Evolutionary conservation across 2,888 invertebrate species (phyloP), one percentile per base, ranked within the genome.

Genomic region (Ypsolopha sequella): DNA sequence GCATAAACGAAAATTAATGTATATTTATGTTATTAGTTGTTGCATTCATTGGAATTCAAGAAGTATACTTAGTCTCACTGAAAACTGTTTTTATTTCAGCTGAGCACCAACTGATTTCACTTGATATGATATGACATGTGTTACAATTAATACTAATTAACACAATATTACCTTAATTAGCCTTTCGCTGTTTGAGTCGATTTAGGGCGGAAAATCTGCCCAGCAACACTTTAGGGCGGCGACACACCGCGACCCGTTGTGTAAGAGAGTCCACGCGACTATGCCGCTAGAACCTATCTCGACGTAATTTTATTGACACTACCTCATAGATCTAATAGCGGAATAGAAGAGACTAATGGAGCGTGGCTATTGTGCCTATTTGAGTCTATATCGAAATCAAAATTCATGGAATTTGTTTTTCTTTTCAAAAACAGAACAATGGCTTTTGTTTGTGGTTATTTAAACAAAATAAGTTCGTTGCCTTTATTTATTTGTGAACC

Each of bases 181-280:
- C 6, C 46, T 35, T 9, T 34, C n/a, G 35, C 6, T 4, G 34
- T 3, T 6, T 34, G 11, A 7, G 34, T 4, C 4, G 24, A 24
- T 24, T 24, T 24, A 24, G 33, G 45, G 35, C 35, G 46, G 35
- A 46, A 34, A 46, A 24, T 24, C 24, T 24, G 54, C 50, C 45
- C 52, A 52, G 50, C 47, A 39, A 53, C 44, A 4, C 24, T 24
- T 24, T 52, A 55, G 47, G 51, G 53, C 56, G 64, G 61, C 64
- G 24, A 24, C 24, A 24, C 24, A 24, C 2, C 56, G 59, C 73
- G 74, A 73, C 75, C 74, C 70, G 76, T 82, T 82, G 76, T 76
- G 81, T 79, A 84, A 85, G 76, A 68, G 77, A 62, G 72, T 68
- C 61, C 78, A 76, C 78, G 65, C 73, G 78, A 85, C 85, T 85